Percentiles rank a stretch among this genome's conserved stretches.
Conservation (phyloP, 1,140 invertebrate genomes). For the Chelonus insularis region DNA sequence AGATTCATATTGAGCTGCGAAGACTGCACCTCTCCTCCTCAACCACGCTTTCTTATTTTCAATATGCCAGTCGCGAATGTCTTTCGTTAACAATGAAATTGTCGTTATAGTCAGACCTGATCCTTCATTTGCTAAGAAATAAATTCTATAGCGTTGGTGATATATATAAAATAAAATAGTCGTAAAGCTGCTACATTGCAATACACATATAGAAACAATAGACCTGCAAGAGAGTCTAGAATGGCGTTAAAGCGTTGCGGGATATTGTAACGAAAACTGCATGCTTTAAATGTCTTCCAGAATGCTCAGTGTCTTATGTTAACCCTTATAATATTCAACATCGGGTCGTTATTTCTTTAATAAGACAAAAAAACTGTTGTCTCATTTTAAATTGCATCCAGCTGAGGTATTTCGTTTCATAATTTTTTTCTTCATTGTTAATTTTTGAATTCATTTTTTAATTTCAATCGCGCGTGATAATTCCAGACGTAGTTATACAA, state of each 20-base stretch:
- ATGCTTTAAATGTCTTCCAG: constrained; percentile 60
- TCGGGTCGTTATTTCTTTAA: constrained; percentile 4
- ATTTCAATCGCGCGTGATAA: too few relatives aligned
- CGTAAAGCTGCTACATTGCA: neutral
- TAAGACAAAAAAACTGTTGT: neutral
- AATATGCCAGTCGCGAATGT: neutral
- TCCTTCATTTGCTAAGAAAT: neutral
- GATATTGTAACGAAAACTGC: constrained; percentile 45
- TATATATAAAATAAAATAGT: neutral
- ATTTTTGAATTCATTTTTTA: too few relatives aligned
- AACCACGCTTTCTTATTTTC: neutral
- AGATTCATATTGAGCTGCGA: constrained; percentile 10
- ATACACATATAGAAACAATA: neutral
- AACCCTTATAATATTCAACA: constrained; percentile 13
- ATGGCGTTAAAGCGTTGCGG: constrained; percentile 5
- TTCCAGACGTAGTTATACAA: too few relatives aligned
- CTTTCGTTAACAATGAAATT: constrained; percentile 13
- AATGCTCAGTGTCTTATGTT: constrained; percentile 54
- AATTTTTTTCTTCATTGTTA: too few relatives aligned
- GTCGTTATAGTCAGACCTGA: neutral
- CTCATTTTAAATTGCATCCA: too few relatives aligned
- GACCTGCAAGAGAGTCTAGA: neutral
- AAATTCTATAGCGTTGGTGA: neutral
- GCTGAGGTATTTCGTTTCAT: too few relatives aligned
- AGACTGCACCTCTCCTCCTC: constrained; percentile 12